A percentile compares a stretch with the other conserved stretches of the same genome.
These are phyloP conservation scores for Leptestheria dahalacensis DNA, from an alignment of 1,140 invertebrate species.

Conservation along the genomic window DNA sequence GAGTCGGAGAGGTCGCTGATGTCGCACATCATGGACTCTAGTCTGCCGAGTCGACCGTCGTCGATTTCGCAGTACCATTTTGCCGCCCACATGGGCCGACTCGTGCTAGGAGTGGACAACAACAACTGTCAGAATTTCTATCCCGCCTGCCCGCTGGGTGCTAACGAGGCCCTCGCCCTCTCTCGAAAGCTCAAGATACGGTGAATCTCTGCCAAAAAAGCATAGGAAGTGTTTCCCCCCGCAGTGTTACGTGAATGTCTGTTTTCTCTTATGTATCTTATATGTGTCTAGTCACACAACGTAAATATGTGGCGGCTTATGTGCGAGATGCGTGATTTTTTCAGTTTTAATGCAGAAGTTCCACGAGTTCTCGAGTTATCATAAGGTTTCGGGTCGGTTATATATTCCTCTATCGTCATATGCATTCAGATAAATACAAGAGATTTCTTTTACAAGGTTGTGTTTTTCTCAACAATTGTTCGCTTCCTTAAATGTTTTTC, in stretches of 20 bases:
- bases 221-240: neutral
- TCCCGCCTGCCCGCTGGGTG: slow-evolving; percentile 47
- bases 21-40: slow-evolving; percentile 48
- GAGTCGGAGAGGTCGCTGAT: slow-evolving; percentile 53
- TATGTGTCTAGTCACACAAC: neutral
- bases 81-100: slow-evolving; percentile 64
- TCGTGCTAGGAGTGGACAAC: slow-evolving; percentile 50
- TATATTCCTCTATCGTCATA: too few species aligned
- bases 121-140: slow-evolving; percentile 56
- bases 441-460: too few species aligned
- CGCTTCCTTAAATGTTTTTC: too few species aligned
- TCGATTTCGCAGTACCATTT: slow-evolving; percentile 59
- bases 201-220: slow-evolving; percentile 18
- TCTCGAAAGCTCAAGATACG: slow-evolving; percentile 45
- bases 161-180: slow-evolving; percentile 45
- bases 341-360: too few species aligned
- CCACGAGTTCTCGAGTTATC: too few species aligned
- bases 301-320: too few species aligned
- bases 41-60: slow-evolving; percentile 39
- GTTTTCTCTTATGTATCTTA: neutral
- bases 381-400: too few species aligned
- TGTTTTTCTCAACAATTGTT: too few species aligned
- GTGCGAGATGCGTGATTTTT: too few species aligned
- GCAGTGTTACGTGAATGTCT: neutral
- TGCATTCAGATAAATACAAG: too few species aligned